These are phyloP conservation scores for Rhabditoides inermis DNA, from an alignment of 2,888 invertebrate genomes.

Conservation along the genomic window DNA sequence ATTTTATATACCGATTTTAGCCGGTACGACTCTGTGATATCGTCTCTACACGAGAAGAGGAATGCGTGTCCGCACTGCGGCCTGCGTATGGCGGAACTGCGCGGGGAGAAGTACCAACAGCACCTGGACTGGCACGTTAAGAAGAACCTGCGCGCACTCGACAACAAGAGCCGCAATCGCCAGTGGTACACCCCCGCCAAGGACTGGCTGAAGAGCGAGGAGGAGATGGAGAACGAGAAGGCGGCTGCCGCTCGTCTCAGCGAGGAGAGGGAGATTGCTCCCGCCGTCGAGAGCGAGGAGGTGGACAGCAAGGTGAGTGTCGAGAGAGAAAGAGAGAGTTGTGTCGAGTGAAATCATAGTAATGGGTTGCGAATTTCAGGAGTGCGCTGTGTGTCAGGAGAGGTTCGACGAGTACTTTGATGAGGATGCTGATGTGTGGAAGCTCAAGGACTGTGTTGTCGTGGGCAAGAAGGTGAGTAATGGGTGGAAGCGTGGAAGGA, in stretches of 20 bases:
- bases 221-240: background rate
- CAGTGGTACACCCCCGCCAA: background rate
- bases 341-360: too few relatives aligned
- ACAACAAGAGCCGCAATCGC: background rate
- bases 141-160: conserved; percentile 62
- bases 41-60: conserved; percentile 66
- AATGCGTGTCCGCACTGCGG: conserved; percentile 92
- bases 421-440: conserved; percentile 96
- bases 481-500: too few relatives aligned
- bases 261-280: conserved; percentile 8
- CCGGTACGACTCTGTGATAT: conserved; percentile 67
- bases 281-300: conserved; percentile 7
- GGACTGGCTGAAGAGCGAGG: background rate
- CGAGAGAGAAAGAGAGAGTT: too few relatives aligned
- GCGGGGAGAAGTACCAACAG: conserved; percentile 70
- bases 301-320: too few relatives aligned
- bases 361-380: conserved; percentile 53
- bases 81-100: conserved; percentile 72
- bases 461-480: conserved; percentile 22
- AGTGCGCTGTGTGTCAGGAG: conserved; percentile 84
- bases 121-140: conserved; percentile 98
- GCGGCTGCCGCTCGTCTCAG: background rate
- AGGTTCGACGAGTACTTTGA: conserved; percentile 88
- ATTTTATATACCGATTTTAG: too few relatives aligned
- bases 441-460: conserved; percentile 58